Percentiles rank a stretch among this genome's conserved stretches.
phyloP scores from a whole-genome alignment of 2,888 invertebrate genomes.

The Xestia rhomboidea region DNA sequence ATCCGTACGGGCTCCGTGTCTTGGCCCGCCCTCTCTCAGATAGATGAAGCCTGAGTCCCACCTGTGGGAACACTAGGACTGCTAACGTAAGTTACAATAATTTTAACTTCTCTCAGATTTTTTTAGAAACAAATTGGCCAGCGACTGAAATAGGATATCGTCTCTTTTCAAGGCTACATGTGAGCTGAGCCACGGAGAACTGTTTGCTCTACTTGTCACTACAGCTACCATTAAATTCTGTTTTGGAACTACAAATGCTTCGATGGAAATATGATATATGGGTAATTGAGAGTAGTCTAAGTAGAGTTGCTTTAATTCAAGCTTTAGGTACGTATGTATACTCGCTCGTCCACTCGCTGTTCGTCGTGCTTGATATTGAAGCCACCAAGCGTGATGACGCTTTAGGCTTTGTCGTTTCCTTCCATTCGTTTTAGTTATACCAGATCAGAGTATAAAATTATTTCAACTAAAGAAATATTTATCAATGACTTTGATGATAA shows the following conservation, averaged over 20 bases:
- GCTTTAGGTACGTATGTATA: background rate
- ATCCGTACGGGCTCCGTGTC: background rate
- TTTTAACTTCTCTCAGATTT: background rate
- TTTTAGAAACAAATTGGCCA: background rate
- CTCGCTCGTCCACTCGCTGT: background rate
- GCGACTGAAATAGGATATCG: background rate
- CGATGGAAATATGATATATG: background rate
- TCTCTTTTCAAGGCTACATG: background rate
- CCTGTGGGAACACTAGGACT: background rate
- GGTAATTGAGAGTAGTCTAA: background rate
- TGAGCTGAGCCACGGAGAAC: background rate
- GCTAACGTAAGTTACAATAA: background rate
- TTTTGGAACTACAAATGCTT: background rate
- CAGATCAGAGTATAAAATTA: background rate
- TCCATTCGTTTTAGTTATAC: background rate
- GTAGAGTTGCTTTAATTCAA: background rate
- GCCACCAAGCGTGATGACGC: too few relatives aligned
- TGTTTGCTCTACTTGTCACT: too few relatives aligned
- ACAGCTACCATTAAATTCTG: background rate
- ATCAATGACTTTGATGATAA: background rate
- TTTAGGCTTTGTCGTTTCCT: background rate
- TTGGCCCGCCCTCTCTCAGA: background rate
- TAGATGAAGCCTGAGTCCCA: too few relatives aligned
- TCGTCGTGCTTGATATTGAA: background rate
- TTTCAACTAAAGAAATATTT: background rate